Evolutionary conservation across 1,140 invertebrate genomes (phyloP), one percentile per base, ranked within the genome.

Genomic region (Glossosoma conforme): DNA sequence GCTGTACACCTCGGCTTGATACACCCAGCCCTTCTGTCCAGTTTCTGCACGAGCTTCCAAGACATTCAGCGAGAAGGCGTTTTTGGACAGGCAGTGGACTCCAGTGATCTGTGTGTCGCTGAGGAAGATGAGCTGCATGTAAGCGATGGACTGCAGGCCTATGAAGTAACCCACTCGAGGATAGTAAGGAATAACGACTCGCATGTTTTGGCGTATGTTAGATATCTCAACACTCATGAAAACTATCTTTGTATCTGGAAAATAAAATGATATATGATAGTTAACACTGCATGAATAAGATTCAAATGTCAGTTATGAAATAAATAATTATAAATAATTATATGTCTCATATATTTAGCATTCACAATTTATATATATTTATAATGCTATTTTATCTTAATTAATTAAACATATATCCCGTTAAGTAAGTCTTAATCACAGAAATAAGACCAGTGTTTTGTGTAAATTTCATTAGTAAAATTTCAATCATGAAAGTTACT

Each of bases 181-280:
- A 30, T 13, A 30, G 45, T 58, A 58, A 18, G 55, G 55, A 19
- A 58, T 40, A 20, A 45, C 25, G 17, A 20, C 37, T 17, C 14
- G 41, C 13, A 35, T 22, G 36, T 45, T 50, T 18, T 40, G 45
- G 28, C 46, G 45, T 11, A 46, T 19, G 30, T 42, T 36, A 11
- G 46, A 42, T 19, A 22, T 58, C 36, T 58, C 55, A 22, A 58
- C 25, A 20, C 55, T 42, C 11, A 47, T 14, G 4, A 52, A 53
- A 20, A 53, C 28, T 9, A 52, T 30, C 36, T 50, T 40, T 17
- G 30, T 37, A 53, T 58, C 55, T 53, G 25, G 32, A 57, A 56
- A 21, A 47, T 19, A 36, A 8, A 36, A 22, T n/a, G n/a, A n/a
- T n/a, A n/a, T n/a, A n/a, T n/a, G n/a, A n/a, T n/a, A n/a, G n/a